Base-by-base conservation (phyloP, 1,140 invertebrate species). In the Drosophila busckii region DNA sequence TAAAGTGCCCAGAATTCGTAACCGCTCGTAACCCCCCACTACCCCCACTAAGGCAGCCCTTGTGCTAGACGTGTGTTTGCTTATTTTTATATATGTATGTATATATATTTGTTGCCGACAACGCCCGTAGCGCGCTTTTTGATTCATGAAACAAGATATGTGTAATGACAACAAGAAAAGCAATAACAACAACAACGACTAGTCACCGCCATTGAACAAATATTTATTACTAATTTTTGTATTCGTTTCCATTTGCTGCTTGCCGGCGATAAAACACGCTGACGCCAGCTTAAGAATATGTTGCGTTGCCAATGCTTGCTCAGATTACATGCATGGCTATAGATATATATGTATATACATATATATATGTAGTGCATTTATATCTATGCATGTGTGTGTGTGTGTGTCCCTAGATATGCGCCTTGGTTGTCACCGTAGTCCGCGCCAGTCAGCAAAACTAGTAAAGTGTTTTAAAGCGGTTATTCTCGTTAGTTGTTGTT, bases 151-250 rank as follows among this genome's bases (percentile, higher is more conserved):
- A 16, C 37, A 17, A 44, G 60, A 63, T 59, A 49, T 46, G 48
- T 17, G 23, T 31, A 32, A 19, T 28, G 22, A 15, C 20, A n/a
- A 12, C 4, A 44, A 8, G 15, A 61, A 61, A 25, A 61, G 45
- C 32, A 45, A 40, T 8, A 22, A 31, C 19, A 41, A 34, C 17
- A 34, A 16, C 4, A 10, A 8, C 3, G n/a, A 56, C 10, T 42
- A 1, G 20, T 29, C 25, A 41, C 44, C 71, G 71, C 67, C 73
- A 67, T 78, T 78, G 48, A 69, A 60, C 59, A 80, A 80, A 78
- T 82, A 80, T 78, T 73, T 73, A 73, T 69, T 61, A 64, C 25
- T 54, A 73, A 71, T 78, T 54, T 71, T 59, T 48, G 46, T 48
- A 45, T 45, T 42, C 26, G 44, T 65, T 37, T 46, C n/a, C n/a